Evolutionary conservation across 2,888 invertebrate genomes (phyloP).

Genomic region (Campoplex nolae): DNA sequence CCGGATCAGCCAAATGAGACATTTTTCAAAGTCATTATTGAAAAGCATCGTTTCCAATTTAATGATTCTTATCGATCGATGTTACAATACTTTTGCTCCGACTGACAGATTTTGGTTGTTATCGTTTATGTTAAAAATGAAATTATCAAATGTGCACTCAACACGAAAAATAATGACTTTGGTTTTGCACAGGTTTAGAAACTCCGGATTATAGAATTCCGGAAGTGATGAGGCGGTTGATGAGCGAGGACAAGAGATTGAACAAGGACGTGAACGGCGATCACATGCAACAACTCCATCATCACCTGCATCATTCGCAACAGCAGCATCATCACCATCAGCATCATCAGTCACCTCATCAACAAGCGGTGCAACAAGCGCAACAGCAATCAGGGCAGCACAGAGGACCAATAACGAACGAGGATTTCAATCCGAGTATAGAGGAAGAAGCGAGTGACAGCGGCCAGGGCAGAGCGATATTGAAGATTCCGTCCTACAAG

Average conservation of each 20-base stretch:
- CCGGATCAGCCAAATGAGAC: not conserved
- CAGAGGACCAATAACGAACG: conserved; percentile 84
- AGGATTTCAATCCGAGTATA: conserved; percentile 83
- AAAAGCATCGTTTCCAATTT: not conserved
- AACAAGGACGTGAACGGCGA: conserved; percentile 82
- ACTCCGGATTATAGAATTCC: conserved; percentile 85
- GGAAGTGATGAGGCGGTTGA: conserved; percentile 86
- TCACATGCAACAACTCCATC: conserved; percentile 79
- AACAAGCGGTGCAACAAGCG: conserved; percentile 58
- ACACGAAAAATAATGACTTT: not conserved
- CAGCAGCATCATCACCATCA: conserved; percentile 80
- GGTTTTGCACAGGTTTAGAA: conserved; percentile 78
- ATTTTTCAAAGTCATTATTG: not conserved
- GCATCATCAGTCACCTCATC: conserved; percentile 76
- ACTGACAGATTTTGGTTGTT: no score
- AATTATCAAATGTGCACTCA: no score
- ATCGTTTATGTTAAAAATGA: no score
- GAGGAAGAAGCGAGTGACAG: conserved; percentile 84
- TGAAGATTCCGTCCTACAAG: conserved; percentile 97
- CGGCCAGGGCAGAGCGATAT: conserved; percentile 88
- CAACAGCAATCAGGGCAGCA: conserved; percentile 74
- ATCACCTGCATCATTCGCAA: conserved; percentile 74
- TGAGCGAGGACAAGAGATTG: conserved; percentile 86
- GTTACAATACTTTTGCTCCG: no score
- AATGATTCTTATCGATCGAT: no score